Conservation (phyloP, 2,113 vertebrate species). For the Eudyptes chrysolophus region DNA sequence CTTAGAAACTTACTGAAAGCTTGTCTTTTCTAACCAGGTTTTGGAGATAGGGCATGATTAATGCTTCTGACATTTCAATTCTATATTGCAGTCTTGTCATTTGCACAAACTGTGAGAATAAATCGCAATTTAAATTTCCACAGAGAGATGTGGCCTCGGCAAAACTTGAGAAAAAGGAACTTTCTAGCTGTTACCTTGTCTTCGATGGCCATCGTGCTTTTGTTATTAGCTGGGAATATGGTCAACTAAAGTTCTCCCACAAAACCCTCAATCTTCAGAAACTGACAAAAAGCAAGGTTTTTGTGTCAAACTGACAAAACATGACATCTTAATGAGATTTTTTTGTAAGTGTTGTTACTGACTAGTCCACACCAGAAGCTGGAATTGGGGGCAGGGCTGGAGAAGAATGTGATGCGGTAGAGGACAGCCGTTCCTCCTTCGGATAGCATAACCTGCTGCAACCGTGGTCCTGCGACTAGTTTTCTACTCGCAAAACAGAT, state of each 20-base stretch:
- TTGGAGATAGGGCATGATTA: not conserved
- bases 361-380: not conserved
- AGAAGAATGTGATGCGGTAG: not conserved
- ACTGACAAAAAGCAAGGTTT: not conserved
- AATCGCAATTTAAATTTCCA: not conserved
- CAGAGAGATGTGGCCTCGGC: not conserved
- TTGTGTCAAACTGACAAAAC: not conserved
- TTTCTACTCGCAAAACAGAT: not conserved
- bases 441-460: not conserved
- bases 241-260: not conserved
- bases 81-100: not conserved
- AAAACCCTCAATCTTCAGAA: not conserved
- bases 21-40: not conserved
- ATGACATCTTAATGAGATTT: not conserved
- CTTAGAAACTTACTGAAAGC: not conserved
- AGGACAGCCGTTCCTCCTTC: not conserved
- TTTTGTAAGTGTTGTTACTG: not conserved
- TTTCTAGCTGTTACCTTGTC: not conserved
- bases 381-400: not conserved
- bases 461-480: not conserved
- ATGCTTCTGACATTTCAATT: not conserved
- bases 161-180: not conserved
- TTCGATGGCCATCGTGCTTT: not conserved
- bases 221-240: not conserved
- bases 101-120: not conserved